Evolutionary conservation across 2,797 vertebrate species (phyloP), one percentile per base, ranked within the genome.

Genomic region (Aplochiton taeniatus): DNA sequence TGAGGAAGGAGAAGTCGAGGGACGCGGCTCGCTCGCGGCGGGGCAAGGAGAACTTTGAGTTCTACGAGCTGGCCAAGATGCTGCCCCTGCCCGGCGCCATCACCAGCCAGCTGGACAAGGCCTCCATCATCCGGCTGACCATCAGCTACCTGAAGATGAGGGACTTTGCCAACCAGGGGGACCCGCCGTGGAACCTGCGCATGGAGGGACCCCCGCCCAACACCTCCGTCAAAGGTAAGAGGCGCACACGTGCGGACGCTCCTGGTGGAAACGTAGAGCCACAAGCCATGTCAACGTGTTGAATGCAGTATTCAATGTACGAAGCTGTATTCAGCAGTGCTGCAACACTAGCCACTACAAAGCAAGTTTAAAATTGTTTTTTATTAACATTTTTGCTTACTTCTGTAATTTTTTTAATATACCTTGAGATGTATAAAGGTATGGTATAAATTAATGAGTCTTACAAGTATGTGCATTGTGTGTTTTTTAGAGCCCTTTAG

Each of bases 71-170:
- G 92, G 97, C 97, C 80, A 98, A 98, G 87, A 92, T 98, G 90
- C 93, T 98, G 87, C 97, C 97, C 0, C 94, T 98, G 72, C 97
- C 97, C 67, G 97, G 95, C 48, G 96, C 96, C 91, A 98, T 98
- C 91, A 98, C 97, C 79, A 96, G 95, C 77, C 97, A 98, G 85
- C 94, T 98, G 81, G 97, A 98, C 93, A 98, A 98, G 87, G 97
- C 97, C 12, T 98, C 97, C 88, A 98, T 98, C 90, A 98, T 98
- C 79, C 93, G 97, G 70, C 95, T 98, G 79, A 98, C 97, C 90
- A 98, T 98, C 91, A 98, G 97, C 90, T 98, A 98, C 89, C 93
- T 98, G 90, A 98, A 98, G 92, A 99, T 98, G 96, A 94, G 97
- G 83, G 96, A 98, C 93, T 99, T 99, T 78, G 94, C 96, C 90